Base-by-base conservation (phyloP, 2,888 invertebrate species). In the Leptinotarsa juncta region DNA sequence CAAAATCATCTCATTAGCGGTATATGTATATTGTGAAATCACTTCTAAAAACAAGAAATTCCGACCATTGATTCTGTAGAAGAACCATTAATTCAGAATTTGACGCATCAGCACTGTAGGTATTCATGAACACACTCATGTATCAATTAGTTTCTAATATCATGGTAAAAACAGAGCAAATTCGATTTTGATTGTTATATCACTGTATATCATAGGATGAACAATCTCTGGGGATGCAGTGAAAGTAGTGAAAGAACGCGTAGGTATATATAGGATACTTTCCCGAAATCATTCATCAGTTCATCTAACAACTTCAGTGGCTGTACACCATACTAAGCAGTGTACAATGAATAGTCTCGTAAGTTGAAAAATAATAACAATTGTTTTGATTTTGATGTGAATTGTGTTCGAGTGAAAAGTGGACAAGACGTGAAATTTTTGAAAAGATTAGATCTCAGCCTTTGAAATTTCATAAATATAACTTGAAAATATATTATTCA, bases 341-440 rank as follows among this genome's bases (percentile, higher is more conserved):
- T 84, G 84, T 83, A 86, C 84, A 82, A 87, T 87, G 87, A 87
- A 86, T 81, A 81, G 82, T 62, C 85, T 85, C 77, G 87, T 87
- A 87, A 87, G 87, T 87, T 82, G 53, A 67, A 57, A 23, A 10
- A 4, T 57, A 23, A 15, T 12, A 20, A 20, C 20, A 4, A 42
- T 73, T 75, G 70, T 75, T 71, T 75, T 65, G 57, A 71, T 75
- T 70, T 70, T 65, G 16, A 62, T 65, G 10, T 15, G 53, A 23
- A 51, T 68, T 67, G 48, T 53, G n/a, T 7, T 72, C 51, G 48
- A 72, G 65, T 69, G 70, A 20, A 65, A 51, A 66, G 50, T 49
- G 48, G 4, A 16, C 1, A 20, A 66, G 15, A 4, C 14, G 48
- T 66, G 42, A n/a, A 66, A 26, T 66, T 42, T 42, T 42, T 42